Evolutionary conservation across 2,797 vertebrate genomes (phyloP), one percentile per base, ranked within the genome.

Genomic region (Cynopterus sphinx): DNA sequence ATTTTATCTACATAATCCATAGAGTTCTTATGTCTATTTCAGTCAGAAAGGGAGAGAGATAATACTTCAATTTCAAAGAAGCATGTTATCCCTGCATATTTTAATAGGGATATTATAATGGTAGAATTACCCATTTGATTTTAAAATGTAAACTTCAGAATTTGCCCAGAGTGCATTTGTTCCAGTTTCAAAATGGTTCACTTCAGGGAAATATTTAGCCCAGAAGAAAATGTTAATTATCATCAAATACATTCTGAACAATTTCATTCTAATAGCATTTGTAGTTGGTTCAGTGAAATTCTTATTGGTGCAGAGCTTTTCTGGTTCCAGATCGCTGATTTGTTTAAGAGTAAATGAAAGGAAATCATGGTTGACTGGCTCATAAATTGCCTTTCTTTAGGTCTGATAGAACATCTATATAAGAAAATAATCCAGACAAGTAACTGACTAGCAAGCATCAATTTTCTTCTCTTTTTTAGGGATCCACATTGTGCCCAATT

Each of bases 201-300:
- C 83, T 93, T 94, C 77, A 96, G 84, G 77, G 75, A 51, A 96
- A 71, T 92, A 92, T 90, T 95, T 92, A 93, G 51, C 87, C 83
- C 39, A 95, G 85, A 33, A 94, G 73, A 97, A 95, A 97, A 96
- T 94, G 90, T 95, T 97, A 95, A 96, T 96, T 92, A 86, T 85
- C 73, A 36, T 81, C 73, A 70, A 94, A 92, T 59, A 28, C 41
- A 79, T 89, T 88, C 92, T 75, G 90, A 96, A 94, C 87, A 91
- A 92, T 96, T 96, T 95, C 49, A 95, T 95, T 92, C 87, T 95
- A 92, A 95, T 92, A 63, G 36, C 85, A 79, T 97, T 95, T 97
- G 57, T 77, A 88, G 31, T 36, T 86, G 78, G 84, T 96, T 96
- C 97, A 88, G 49, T 96, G 78, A 93, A 85, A 95, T 85, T 93